phyloP scores from a whole-genome alignment of 1,140 invertebrate genomes.

The Bombus soroeensis region DNA sequence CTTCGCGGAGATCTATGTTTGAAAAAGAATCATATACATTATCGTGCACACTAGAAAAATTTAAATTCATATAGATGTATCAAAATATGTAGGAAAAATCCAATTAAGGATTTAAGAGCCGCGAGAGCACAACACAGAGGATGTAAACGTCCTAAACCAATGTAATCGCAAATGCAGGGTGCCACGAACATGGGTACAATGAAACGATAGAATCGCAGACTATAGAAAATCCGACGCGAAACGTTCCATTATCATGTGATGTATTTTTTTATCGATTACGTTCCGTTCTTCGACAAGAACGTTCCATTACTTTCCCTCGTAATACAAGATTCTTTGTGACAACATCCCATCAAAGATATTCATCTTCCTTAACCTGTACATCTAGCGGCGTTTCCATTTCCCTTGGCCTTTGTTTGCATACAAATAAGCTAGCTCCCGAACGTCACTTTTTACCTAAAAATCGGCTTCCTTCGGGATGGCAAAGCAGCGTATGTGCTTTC shows the following conservation, averaged over 20 bases:
- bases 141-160: no score
- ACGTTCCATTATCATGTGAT: slow-evolving; percentile 12
- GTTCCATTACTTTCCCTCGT: slow-evolving; percentile 25
- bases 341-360: slow-evolving; percentile 24
- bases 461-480: not conserved
- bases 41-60: no score
- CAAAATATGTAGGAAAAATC: no score
- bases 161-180: not conserved
- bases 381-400: slow-evolving; percentile 21
- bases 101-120: no score
- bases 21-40: no score
- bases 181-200: not conserved
- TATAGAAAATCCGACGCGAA: not conserved
- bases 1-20: no score
- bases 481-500: not conserved
- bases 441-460: slow-evolving; percentile 2
- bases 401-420: slow-evolving; percentile 32
- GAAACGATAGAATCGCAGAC: not conserved
- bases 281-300: not conserved
- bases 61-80: no score
- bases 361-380: slow-evolving; percentile 5
- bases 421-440: slow-evolving; percentile 17
- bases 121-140: not conserved
- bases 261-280: slow-evolving; percentile 27
- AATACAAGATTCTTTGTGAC: slow-evolving; percentile 3